Conservation (phyloP, 2,113 vertebrate species). For the Cyprinodon tularosa region DNA sequence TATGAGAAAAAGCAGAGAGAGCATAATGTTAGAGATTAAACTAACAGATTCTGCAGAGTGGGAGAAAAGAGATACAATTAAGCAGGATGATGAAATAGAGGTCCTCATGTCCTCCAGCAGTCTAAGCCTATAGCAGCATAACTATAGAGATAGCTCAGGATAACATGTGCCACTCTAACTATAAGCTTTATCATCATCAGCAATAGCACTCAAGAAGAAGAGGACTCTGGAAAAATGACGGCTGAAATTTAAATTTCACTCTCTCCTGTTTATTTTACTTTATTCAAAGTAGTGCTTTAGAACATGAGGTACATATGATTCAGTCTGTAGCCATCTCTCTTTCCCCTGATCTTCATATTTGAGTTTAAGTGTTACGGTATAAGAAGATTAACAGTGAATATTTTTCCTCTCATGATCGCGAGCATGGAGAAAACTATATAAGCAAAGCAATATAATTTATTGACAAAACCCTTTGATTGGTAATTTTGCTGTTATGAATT, state of each 20-base stretch:
- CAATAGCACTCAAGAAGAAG: neutral
- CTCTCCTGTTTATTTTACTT: neutral
- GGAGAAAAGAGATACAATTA: too few species aligned
- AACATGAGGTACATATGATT: neutral
- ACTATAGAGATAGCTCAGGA: too few species aligned
- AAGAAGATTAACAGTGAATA: neutral
- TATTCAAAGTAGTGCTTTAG: neutral
- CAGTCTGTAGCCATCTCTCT: neutral
- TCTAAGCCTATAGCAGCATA: too few species aligned
- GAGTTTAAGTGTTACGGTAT: neutral
- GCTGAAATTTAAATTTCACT: neutral
- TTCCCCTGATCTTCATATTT: neutral
- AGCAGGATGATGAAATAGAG: too few species aligned
- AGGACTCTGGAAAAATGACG: neutral
- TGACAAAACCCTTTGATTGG: neutral
- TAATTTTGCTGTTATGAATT: neutral
- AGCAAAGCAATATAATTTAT: too few species aligned
- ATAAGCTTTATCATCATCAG: neutral
- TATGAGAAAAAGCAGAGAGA: too few species aligned
- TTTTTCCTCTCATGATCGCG: neutral
- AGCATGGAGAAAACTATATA: neutral
- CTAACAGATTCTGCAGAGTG: too few species aligned
- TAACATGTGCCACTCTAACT: too few species aligned
- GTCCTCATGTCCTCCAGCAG: too few species aligned
- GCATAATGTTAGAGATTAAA: too few species aligned